Base-by-base conservation (phyloP, 2,888 invertebrate genomes). In the Erebia aethiops region DNA sequence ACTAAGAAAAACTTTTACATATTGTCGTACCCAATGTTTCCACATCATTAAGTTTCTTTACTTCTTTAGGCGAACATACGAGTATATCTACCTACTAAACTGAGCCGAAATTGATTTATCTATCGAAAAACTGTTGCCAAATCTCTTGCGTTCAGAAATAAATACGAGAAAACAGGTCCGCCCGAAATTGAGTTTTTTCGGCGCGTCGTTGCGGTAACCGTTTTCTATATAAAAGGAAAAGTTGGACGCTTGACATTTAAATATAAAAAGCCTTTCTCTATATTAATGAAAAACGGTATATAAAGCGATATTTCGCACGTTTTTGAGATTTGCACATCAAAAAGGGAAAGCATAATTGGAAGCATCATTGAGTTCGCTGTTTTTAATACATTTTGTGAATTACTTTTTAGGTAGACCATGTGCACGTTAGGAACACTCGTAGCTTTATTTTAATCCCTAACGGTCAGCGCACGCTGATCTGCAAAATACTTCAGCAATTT, bases 31-130 rank as follows among this genome's bases (percentile, higher is more conserved):
- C 58, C 58, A 67, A 58, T 67, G 58, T 67, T 67, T 58, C 46
- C 67, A 58, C n/a, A 26, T 67, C 67, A 58, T 67, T 67, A 58
- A 67, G 49, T 67, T 67, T 67, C 43, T 21, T 66, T 67, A 67
- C 56, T 56, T 67, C 58, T 51, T 58, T 57, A 46, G 57, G 66
- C 66, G 46, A 49, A 49, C 67, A 65, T 58, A 54, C 54, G 54
- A 16, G 9, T 54, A 54, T 18, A 9, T 54, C 35, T 58, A 67
- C 57, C 46, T 49, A 58, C 57, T 49, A 67, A 67, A 67, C 67
- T 67, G 49, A 67, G 26, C 11, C 21, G n/a, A 58, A 67, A 67
- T 67, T 67, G 67, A 67, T 67, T 67, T 67, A 67, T 67, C 67
- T 67, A 67, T 67, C 49, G 67, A 58, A 67, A 65, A 58, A 58